Evolutionary conservation across 1,140 invertebrate species (phyloP).

Genomic region (Phthorimaea operculella): DNA sequence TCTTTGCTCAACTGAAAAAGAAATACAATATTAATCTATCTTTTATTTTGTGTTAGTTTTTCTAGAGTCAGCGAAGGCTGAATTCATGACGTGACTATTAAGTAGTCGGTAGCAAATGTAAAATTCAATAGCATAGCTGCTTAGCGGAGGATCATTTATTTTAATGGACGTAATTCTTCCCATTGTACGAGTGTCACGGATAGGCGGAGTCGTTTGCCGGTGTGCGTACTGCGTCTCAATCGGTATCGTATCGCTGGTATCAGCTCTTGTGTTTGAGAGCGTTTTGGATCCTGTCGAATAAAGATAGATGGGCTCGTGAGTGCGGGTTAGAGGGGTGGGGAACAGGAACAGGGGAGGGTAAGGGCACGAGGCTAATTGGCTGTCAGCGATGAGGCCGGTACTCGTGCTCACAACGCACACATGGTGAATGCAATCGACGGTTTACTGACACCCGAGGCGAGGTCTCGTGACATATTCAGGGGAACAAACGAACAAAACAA

Average conservation of each 20-base stretch:
- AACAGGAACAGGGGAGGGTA: slow-evolving; percentile 22
- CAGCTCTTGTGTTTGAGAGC: slow-evolving; percentile 30
- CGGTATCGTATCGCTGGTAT: slow-evolving; percentile 22
- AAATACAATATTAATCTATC: too few relatives aligned
- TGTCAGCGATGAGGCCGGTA: slow-evolving; percentile 59
- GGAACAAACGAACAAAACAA: slow-evolving; percentile 28
- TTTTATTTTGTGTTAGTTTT: too few relatives aligned
- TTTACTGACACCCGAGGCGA: slow-evolving; percentile 17
- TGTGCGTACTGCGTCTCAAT: slow-evolving; percentile 8
- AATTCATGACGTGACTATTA: too few relatives aligned
- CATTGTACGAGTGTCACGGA: slow-evolving; percentile 35
- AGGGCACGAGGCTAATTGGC: slow-evolving; percentile 50
- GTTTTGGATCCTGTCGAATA: slow-evolving; percentile 54
- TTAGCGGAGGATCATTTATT: slow-evolving; percentile 34
- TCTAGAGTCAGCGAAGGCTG: too few relatives aligned
- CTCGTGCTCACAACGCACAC: slow-evolving; percentile 21
- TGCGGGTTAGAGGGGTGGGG: slow-evolving; percentile 33
- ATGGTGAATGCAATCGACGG: slow-evolving; percentile 23
- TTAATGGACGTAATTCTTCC: slow-evolving; percentile 33
- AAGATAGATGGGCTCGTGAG: slow-evolving; percentile 55
- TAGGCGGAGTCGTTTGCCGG: slow-evolving; percentile 12
- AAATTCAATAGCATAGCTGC: slow-evolving; percentile 31
- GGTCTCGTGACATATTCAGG: slow-evolving; percentile 24
- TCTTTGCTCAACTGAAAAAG: too few relatives aligned
- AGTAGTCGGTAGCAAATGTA: slow-evolving; percentile 11